Percentiles rank a stretch among this genome's conserved stretches.
These are phyloP conservation scores for Pterostichus niger DNA, from an alignment of 2,888 invertebrate species.

Conservation along the genomic window DNA sequence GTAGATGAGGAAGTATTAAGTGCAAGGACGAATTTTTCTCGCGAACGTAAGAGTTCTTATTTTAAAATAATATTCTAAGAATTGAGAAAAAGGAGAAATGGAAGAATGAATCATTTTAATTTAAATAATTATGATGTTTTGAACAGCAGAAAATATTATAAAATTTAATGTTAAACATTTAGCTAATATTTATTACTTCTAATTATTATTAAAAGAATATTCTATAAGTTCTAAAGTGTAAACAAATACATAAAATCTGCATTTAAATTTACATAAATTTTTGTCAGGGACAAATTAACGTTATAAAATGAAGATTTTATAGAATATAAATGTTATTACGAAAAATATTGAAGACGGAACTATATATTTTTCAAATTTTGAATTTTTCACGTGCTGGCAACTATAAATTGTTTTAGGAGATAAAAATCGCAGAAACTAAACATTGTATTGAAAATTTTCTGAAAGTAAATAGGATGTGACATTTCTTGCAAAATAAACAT, in stretches of 20 bases:
- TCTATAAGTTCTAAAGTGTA: constrained; percentile 17
- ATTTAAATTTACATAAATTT: constrained; percentile 28
- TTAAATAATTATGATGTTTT: constrained; percentile 49
- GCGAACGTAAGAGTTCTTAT: constrained; percentile 8
- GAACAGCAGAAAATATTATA: constrained; percentile 14
- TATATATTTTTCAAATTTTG: background rate
- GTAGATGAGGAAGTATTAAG: constrained; percentile 36
- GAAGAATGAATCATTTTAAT: constrained; percentile 25
- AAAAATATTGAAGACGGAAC: background rate
- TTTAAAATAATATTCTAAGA: constrained; percentile 15
- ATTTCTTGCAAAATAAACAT: constrained; percentile 17
- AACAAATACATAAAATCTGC: constrained; percentile 30
- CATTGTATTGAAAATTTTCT: constrained; percentile 22
- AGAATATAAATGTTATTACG: background rate
- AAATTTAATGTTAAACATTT: constrained; percentile 34
- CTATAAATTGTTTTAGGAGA: background rate
- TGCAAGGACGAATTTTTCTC: constrained; percentile 49
- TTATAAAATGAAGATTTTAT: constrained; percentile 2
- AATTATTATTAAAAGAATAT: background rate
- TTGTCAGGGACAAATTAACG: constrained; percentile 27
- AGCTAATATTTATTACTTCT: background rate
- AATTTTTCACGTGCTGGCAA: background rate
- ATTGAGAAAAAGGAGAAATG: constrained; percentile 12
- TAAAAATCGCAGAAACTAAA: constrained; percentile 28
- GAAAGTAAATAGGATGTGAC: constrained; percentile 8